Percentiles rank a stretch among this genome's conserved stretches.
These are phyloP conservation scores for Drosophila orena DNA, from an alignment of 1,140 invertebrate species.

Conservation along the genomic window DNA sequence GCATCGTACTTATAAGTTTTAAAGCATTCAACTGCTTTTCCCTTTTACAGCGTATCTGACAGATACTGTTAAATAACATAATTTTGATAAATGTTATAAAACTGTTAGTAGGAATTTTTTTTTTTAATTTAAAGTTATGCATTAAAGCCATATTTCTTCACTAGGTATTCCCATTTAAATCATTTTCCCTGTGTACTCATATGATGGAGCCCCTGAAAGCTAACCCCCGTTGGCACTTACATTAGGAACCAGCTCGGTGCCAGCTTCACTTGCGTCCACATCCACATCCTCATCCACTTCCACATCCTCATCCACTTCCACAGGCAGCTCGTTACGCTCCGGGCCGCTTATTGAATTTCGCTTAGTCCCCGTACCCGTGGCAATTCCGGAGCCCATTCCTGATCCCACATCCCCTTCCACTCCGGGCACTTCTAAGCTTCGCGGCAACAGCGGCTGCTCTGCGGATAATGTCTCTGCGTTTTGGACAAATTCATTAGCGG, in stretches of 20 bases:
- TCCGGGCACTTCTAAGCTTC: conserved; percentile 57
- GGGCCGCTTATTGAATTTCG: conserved; percentile 68
- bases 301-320: conserved; percentile 5
- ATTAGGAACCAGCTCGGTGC: conserved; percentile 26
- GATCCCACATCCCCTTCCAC: conserved; percentile 1
- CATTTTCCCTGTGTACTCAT: conserved; percentile 1
- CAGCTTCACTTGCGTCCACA: conserved; percentile 39
- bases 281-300: conserved; percentile 19
- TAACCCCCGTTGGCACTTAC: conserved; percentile 21
- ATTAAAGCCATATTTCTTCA: neutral
- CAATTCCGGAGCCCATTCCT: neutral
- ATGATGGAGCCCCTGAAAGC: neutral
- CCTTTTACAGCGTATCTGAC: no score
- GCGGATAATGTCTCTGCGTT: conserved; percentile 70
- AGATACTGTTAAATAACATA: no score
- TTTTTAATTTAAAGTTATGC: neutral
- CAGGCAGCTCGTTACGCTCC: conserved; percentile 56
- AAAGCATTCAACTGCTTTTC: no score
- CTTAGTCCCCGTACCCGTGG: conserved; percentile 41
- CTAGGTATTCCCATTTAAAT: neutral
- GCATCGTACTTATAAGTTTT: no score
- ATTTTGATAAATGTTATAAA: no score
- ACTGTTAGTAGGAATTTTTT: no score
- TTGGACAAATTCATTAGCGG: conserved; percentile 46
- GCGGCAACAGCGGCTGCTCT: conserved; percentile 62